phyloP scores from a whole-genome alignment of 2,797 vertebrate species.

The Sciurus vulgaris region DNA sequence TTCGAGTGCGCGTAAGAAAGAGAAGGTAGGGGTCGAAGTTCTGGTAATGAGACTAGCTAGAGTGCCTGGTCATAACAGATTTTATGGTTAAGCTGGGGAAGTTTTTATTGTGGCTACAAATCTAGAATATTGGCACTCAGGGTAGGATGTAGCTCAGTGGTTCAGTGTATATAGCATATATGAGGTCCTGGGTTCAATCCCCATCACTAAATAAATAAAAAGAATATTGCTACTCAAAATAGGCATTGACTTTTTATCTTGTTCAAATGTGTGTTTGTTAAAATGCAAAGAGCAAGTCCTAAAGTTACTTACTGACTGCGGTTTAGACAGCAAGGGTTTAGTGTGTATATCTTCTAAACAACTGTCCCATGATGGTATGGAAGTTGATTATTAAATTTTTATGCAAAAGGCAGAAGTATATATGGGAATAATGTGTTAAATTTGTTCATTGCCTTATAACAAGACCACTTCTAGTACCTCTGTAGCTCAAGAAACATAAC shows the following conservation, averaged over 20 bases:
- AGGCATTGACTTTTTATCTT: neutral
- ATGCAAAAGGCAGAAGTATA: neutral
- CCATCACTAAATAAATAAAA: no score
- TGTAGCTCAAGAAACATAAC: neutral
- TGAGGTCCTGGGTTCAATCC: no score
- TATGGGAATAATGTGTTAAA: neutral
- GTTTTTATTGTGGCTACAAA: neutral
- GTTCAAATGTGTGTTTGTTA: neutral
- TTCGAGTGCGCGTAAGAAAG: neutral
- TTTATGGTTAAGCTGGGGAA: neutral
- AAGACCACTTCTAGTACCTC: neutral
- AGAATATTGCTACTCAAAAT: no score
- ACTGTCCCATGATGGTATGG: neutral
- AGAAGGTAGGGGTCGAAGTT: neutral
- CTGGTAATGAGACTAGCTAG: neutral
- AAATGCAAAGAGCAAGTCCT: neutral
- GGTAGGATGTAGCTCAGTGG: neutral
- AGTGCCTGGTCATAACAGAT: neutral
- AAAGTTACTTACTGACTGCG: neutral
- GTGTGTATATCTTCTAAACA: neutral
- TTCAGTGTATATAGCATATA: no score
- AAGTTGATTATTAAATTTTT: neutral
- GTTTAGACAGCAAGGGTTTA: neutral
- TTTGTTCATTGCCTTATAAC: neutral
- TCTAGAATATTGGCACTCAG: neutral